Conservation (phyloP, 2,888 invertebrate species). For the Nomada flava region DNA sequence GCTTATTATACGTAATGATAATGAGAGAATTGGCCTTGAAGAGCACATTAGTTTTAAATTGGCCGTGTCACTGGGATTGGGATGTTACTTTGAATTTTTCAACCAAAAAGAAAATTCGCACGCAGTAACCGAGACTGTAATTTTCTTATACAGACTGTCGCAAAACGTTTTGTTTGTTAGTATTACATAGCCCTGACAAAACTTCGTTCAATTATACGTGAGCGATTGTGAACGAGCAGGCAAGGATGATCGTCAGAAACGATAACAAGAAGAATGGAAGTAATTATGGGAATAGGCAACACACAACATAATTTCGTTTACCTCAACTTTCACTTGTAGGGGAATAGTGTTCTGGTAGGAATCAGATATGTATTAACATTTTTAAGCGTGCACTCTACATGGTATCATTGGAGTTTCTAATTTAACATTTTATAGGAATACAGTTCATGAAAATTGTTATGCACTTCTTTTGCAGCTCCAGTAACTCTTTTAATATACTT, state of each 20-base stretch:
- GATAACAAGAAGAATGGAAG: conserved; percentile 6
- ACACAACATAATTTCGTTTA: conserved; percentile 6
- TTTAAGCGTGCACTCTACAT: background rate
- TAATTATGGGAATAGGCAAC: conserved; percentile 16
- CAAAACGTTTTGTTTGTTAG: background rate
- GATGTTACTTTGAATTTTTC: too few species aligned
- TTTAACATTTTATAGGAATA: too few species aligned
- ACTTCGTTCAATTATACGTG: background rate
- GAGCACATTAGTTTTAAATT: background rate
- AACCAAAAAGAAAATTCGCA: too few species aligned
- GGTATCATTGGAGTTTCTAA: too few species aligned
- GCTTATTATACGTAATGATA: background rate
- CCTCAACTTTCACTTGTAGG: conserved; percentile 15
- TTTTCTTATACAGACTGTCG: background rate
- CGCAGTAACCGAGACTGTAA: background rate
- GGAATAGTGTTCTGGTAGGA: background rate
- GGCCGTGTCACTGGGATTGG: too few species aligned
- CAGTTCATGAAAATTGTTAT: too few species aligned
- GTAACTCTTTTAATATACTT: background rate
- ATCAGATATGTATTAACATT: background rate
- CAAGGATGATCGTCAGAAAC: conserved; percentile 15
- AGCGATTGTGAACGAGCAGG: background rate
- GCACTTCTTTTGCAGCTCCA: too few species aligned
- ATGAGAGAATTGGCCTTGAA: conserved; percentile 1
- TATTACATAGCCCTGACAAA: background rate